Evolutionary conservation across 1,140 invertebrate species (phyloP), one percentile per base, ranked within the genome.

Genomic region (Diabrotica virgifera): DNA sequence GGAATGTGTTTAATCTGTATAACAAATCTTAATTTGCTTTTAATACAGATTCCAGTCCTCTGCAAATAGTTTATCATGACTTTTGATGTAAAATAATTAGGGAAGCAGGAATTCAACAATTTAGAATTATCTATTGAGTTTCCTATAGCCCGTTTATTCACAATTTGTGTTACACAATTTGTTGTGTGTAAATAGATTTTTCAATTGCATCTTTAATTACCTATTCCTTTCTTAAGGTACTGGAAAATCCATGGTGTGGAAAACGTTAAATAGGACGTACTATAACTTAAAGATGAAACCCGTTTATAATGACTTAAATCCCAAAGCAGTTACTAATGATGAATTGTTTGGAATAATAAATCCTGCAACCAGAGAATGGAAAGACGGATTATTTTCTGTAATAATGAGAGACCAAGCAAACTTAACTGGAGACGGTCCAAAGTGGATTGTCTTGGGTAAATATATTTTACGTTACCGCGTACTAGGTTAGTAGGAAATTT

Each of bases 301-400:
- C 0, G 82, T 87, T 51, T 95, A 90, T 66, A 90, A 93, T 74
- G 95, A 97, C 77, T 80, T 98, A 5, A 94, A 98, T 78, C 96
- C 96, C 2, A 97, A 97, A 82, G 94, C 95, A 37, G 93, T 98
- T 5, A 97, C 95, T 0, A 97, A 95, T 73, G 94, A 98, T 75
- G 96, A 98, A 78, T 82, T 98, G 13, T 98, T 97, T 81, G 96
- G 96, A 9, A 88, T 96, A 54, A 97, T 98, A 60, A 97, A 98
- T 83, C 92, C 95, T 10, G 83, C 93, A 0, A 98, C 96, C 0
- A 84, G 95, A 72, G 96, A 98, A 83, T 98, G 96, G 95, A 97
- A 95, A 79, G 95, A 98, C 80, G 95, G 95, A 63, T 81, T 98
- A 53, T 93, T 97, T 76, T 97, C 95, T 0, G 88, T 91, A 0